phyloP scores from a whole-genome alignment of 2,797 vertebrate genomes.

The Chiloscyllium punctatum region DNA sequence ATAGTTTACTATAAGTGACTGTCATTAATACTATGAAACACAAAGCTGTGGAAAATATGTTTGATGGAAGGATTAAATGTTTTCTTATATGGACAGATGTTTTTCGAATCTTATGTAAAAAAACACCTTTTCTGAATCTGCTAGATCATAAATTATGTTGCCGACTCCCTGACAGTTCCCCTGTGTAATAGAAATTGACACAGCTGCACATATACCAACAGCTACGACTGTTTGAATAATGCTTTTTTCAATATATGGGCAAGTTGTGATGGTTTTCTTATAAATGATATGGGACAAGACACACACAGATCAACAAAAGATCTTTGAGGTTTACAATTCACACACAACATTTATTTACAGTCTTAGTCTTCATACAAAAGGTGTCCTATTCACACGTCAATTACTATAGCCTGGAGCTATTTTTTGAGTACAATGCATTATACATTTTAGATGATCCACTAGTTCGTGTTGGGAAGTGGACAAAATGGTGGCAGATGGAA shows the following conservation, averaged over 20 bases:
- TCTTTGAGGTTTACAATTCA: background rate
- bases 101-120: background rate
- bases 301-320: background rate
- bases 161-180: background rate
- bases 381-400: background rate
- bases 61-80: background rate
- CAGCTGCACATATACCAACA: background rate
- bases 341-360: background rate
- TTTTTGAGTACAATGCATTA: background rate
- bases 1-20: background rate
- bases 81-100: background rate
- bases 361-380: background rate
- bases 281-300: background rate
- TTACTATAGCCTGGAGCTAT: background rate
- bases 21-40: background rate
- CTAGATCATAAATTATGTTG: background rate
- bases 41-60: background rate
- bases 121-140: background rate
- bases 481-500: constrained; percentile 17
- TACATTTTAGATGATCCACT: background rate
- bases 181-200: background rate
- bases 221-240: background rate
- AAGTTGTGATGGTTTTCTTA: background rate
- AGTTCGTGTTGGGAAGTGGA: background rate
- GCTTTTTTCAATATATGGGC: background rate